Evolutionary conservation across 2,797 vertebrate species (phyloP), one percentile per base, ranked within the genome.

Genomic region (Melanotaenia nigrans): DNA sequence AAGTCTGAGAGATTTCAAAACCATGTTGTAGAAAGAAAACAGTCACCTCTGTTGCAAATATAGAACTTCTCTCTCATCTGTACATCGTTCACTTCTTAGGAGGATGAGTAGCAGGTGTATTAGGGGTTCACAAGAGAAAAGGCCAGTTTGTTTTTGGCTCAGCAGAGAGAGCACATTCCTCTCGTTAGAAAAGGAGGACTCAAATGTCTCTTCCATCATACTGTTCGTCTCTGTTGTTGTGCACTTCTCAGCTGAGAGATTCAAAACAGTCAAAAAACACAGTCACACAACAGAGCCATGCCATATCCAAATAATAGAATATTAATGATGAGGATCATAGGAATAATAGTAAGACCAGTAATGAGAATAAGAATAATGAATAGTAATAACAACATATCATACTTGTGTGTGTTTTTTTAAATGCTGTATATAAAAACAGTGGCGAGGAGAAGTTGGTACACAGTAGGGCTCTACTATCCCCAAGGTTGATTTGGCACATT

Each of bases 11-110:
- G 92, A 92, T 95, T 94, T 95, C 94, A 95, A 96, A 96, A 96
- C 95, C 93, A 92, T 87, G 87, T 91, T 83, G 83, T 92, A 95
- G 93, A 96, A 95, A 96, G 89, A 92, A 88, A 91, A 92, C 89
- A 91, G 93, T 95, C 93, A 87, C 93, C 95, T 92, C 95, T 95
- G 90, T 96, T 96, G 96, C 95, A 98, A 98, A 97, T 97, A 96
- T 97, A 97, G 95, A 97, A 93, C 94, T 89, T 95, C 93, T 95
- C 91, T 86, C 75, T 79, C 76, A 36, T 87, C 95, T 96, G 95
- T 95, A 96, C 96, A 96, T 77, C 75, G 74, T 82, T 85, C 65
- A 81, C 75, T 85, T 84, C 80, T 68, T 40, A 73, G 83, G 80
- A 84, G 76, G 79, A 74, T 57, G 75, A 81, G 83, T 83, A 88